These are phyloP conservation scores for Eospalax fontanierii DNA, from an alignment of 2,797 vertebrate species.

Conservation along the genomic window DNA sequence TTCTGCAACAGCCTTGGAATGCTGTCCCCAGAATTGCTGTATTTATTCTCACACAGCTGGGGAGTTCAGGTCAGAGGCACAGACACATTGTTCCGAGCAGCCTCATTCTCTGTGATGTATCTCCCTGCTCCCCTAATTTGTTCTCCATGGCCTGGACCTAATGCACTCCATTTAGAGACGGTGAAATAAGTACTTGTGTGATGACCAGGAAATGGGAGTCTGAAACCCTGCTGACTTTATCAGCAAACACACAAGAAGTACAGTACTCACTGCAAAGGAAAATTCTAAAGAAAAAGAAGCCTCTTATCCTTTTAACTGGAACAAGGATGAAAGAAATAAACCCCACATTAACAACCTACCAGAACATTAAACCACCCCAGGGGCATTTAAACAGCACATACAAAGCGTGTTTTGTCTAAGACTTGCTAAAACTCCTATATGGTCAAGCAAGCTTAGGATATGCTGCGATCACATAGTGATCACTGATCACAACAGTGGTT, in stretches of 20 bases:
- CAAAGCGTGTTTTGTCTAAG: background rate
- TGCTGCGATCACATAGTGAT: background rate
- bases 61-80: background rate
- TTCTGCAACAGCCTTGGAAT: background rate
- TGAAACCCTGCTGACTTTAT: conserved; percentile 76
- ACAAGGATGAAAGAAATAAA: conserved; percentile 68
- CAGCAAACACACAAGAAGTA: conserved; percentile 64
- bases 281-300: conserved; percentile 44
- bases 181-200: conserved; percentile 77
- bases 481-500: background rate
- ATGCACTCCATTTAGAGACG: conserved; percentile 67
- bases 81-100: conserved; percentile 60
- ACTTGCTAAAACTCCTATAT: background rate
- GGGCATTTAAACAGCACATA: background rate
- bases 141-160: conserved; percentile 70
- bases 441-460: conserved; percentile 10
- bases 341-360: conserved; percentile 23
- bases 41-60: background rate
- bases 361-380: conserved; percentile 9
- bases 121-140: conserved; percentile 69
- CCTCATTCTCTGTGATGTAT: conserved; percentile 53
- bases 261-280: conserved; percentile 65
- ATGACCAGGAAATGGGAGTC: conserved; percentile 68
- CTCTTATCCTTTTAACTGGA: conserved; percentile 35
- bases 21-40: background rate